Evolutionary conservation across 2,888 invertebrate genomes (phyloP), one percentile per base, ranked within the genome.

Genomic region (Dynastes hyllus): DNA sequence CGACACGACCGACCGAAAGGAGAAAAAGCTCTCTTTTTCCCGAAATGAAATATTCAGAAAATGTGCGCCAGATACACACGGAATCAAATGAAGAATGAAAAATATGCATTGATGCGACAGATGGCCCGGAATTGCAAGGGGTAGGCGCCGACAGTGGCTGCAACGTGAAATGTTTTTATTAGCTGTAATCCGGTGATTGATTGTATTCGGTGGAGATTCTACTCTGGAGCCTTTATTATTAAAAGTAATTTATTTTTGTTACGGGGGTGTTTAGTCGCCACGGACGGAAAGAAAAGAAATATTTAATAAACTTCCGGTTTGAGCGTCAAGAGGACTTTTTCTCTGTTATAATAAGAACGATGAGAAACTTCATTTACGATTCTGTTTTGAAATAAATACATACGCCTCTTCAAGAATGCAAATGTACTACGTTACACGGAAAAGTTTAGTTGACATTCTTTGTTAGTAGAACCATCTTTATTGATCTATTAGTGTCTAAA

Each of bases 131-230:
- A 86, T 86, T 86, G 86, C 86, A 86, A 86, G 86, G 87, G 87
- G 87, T 86, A 86, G 87, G 81, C 83, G 85, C 85, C 86, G 85
- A 86, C 86, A 85, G 85, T 83, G 83, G 83, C 85, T 87, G 87
- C 87, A 87, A 87, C 86, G 88, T 87, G 86, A 88, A 88, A 89
- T 87, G 88, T 88, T 89, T 89, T 89, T 89, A 89, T 89, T 89
- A 89, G 88, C 88, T 87, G 87, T 89, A 89, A 89, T 89, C 89
- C 87, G 78, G 88, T 89, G 89, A 89, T 89, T 89, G 89, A 89
- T 89, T 87, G 88, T 87, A 86, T 87, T 87, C 87, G 85, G 73
- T 82, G 84, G 82, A 84, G 84, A 82, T 83, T 81, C 84, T 81
- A 83, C 82, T 77, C 27, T 77, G 16, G 61, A 77, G 78, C 67